Evolutionary conservation across 2,113 vertebrate genomes (phyloP), one percentile per base, ranked within the genome.

Genomic region (Proteles cristata): DNA sequence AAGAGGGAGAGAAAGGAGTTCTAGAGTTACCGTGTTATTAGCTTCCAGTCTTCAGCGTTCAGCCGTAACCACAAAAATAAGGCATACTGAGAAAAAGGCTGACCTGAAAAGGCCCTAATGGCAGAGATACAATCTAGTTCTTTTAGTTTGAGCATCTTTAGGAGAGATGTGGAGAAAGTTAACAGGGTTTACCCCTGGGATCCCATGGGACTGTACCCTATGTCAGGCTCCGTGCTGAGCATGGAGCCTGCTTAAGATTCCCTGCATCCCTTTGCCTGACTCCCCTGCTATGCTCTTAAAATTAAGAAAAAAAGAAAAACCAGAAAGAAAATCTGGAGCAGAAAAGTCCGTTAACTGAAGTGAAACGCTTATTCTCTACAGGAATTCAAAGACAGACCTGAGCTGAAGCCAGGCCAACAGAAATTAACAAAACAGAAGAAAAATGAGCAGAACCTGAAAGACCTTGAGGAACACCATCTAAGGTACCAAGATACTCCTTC

Each of bases 401-500:
- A 74, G 53, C 74, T 71, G 23, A 69, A 3, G 28, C 45, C 61
- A 45, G 14, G 61, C 58, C n/a, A 43, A 55, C 5, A 11, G 69
- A 93, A 74, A 65, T 33, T 25, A 39, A 23, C 58, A 76, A 50
- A 55, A 39, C 11, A 0, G 26, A 6, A 66, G 31, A 50, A n/a
- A 39, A 25, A 65, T 53, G 26, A 66, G 33, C 45, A 53, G 61
- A 66, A 61, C 58, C 61, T 28, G 43, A 76, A 48, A 10, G 71
- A 19, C 63, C 63, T 21, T 12, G 35, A 4, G 15, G 71, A 28
- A 50, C 53, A 35, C 53, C 7, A 21, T 26, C 21, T 50, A n/a
- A 3, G 4, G 53, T 6, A 77, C 58, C 9, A 65, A 48, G 58
- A 48, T 1, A 4, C 0, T 2, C 45, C 28, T 4, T 12, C 11